Conservation (phyloP, 2,113 vertebrate genomes). For the Excalfactoria chinensis region DNA sequence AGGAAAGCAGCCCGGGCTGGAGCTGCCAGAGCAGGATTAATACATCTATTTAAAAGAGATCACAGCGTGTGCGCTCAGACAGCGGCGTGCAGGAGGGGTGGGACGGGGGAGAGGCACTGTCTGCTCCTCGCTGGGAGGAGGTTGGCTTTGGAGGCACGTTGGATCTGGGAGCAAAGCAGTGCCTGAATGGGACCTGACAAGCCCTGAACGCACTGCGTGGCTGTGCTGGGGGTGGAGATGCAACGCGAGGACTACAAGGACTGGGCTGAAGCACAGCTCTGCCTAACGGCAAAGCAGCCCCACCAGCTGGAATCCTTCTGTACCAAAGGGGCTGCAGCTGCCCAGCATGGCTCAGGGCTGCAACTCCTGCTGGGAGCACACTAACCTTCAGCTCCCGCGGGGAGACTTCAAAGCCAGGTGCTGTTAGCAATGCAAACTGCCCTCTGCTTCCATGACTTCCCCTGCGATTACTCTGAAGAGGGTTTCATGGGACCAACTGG, state of each 20-base stretch:
- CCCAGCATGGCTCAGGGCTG: not conserved
- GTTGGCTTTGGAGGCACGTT: not conserved
- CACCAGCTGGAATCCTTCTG: not conserved
- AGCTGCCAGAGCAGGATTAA: not conserved
- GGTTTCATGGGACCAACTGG: not conserved
- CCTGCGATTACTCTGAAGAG: not conserved
- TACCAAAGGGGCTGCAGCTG: not conserved
- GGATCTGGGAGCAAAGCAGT: not conserved
- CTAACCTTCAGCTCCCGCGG: not conserved
- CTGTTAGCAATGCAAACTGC: not conserved
- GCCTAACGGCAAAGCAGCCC: not conserved
- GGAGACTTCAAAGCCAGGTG: not conserved
- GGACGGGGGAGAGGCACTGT: not conserved
- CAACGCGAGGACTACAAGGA: not conserved
- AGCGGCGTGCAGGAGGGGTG: accelerated
- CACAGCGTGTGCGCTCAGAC: accelerated
- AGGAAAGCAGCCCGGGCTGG: not conserved
- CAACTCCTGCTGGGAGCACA: not conserved
- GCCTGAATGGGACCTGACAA: accelerated
- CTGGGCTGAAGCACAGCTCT: not conserved
- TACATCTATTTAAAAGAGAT: not conserved
- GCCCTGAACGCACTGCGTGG: accelerated
- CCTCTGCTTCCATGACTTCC: not conserved
- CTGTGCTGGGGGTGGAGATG: not conserved
- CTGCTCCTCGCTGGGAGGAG: not conserved